Evolutionary conservation across 2,113 vertebrate genomes (phyloP).

Genomic region (Caloenas nicobarica): DNA sequence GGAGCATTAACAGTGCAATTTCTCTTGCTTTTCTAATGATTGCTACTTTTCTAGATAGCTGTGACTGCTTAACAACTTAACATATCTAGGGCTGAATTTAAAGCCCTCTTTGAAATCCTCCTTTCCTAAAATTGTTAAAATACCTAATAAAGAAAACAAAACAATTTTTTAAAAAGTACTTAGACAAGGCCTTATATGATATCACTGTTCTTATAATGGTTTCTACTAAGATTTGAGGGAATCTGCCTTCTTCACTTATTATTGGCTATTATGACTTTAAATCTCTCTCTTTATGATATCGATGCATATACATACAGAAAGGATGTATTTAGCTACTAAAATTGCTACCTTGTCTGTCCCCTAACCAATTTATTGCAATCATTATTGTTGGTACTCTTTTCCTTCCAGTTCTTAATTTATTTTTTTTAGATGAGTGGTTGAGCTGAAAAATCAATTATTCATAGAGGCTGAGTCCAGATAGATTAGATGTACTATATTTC

Average conservation of each 20-base stretch:
- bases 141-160: background rate
- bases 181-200: background rate
- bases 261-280: background rate
- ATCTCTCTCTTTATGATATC: background rate
- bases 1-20: background rate
- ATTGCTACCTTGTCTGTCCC: background rate
- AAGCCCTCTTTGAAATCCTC: background rate
- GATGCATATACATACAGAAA: background rate
- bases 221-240: background rate
- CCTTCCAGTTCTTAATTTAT: background rate
- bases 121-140: background rate
- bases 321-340: background rate
- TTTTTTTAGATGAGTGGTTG: background rate
- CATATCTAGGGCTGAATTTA: background rate
- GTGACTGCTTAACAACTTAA: background rate
- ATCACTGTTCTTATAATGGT: background rate
- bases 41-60: background rate
- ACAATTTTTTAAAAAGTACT: rapidly evolving
- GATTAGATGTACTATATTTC: background rate
- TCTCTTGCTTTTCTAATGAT: background rate
- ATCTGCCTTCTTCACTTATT: background rate
- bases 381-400: background rate
- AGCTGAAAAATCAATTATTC: conserved; percentile 23
- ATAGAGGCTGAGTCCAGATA: background rate
- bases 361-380: background rate